Conservation (phyloP, 2,888 invertebrate species). For the Chymomyza procnemis region DNA sequence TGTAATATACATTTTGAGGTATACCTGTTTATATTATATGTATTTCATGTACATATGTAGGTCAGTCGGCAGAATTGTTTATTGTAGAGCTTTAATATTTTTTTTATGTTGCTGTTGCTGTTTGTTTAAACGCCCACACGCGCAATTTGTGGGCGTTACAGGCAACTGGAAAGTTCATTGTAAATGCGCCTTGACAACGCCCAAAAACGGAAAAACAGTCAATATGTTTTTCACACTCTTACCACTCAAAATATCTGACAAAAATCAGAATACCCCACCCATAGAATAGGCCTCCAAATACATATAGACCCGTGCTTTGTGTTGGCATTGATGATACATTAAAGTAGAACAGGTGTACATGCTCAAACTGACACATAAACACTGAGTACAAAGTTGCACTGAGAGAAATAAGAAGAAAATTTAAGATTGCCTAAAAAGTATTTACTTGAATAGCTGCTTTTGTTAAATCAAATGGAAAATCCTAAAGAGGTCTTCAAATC, state of each 20-base stretch:
- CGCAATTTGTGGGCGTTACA: background rate
- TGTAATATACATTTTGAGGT: background rate
- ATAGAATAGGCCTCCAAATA: background rate
- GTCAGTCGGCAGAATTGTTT: background rate
- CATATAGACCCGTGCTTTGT: background rate
- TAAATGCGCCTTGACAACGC: background rate
- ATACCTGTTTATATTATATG: background rate
- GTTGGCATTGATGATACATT: background rate
- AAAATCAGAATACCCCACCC: background rate
- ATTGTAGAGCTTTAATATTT: background rate
- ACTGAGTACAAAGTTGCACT: background rate
- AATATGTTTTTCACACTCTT: background rate
- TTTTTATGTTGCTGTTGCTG: background rate
- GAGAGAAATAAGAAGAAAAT: too few species aligned
- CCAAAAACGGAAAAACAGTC: background rate
- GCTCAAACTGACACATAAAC: background rate
- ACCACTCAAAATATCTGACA: background rate
- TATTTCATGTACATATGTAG: background rate
- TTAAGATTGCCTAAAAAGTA: too few species aligned
- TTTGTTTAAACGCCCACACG: conserved; percentile 1
- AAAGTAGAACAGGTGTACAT: background rate
- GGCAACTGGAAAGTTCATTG: background rate
- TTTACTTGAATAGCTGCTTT: too few species aligned
- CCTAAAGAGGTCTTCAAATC: too few species aligned
- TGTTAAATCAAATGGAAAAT: too few species aligned